phyloP scores from a whole-genome alignment of 2,113 vertebrate genomes.

The Furnarius figulus region DNA sequence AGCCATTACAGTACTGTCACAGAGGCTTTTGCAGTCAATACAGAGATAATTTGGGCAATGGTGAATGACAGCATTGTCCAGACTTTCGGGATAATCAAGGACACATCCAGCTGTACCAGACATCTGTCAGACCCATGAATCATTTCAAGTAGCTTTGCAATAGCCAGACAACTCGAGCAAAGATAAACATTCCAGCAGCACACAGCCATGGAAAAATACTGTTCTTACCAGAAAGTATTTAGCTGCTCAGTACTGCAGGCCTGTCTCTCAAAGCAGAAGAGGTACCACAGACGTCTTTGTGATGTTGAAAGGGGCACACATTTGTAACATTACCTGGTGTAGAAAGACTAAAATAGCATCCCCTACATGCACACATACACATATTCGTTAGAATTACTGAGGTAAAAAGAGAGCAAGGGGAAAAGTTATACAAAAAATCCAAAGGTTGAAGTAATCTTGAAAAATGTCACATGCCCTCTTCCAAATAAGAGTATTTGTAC shows the following conservation, averaged over 20 bases:
- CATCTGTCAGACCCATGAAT: conserved; percentile 99
- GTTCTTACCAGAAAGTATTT: conserved; percentile 50
- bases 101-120: conserved; percentile 99
- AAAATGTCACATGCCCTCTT: neutral
- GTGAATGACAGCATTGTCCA: conserved; percentile 99
- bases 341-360: neutral
- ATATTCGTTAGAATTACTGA: neutral
- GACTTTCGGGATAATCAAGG: conserved; percentile 99
- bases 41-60: conserved; percentile 99
- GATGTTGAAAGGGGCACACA: neutral
- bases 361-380: accelerated
- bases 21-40: conserved; percentile 99
- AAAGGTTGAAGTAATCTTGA: neutral
- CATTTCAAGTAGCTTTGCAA: conserved; percentile 91
- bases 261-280: neutral
- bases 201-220: conserved; percentile 75
- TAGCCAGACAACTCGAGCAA: conserved; percentile 86
- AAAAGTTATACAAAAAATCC: neutral
- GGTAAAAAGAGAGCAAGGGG: neutral
- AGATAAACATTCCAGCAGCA: conserved; percentile 87
- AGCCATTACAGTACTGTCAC: conserved; percentile 99
- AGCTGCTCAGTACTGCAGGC: conserved; percentile 2
- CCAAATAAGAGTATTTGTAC: neutral
- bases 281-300: neutral
- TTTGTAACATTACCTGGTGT: neutral